These are phyloP conservation scores for Dermochelys coriacea DNA, from an alignment of 2,797 vertebrate species.

Conservation along the genomic window DNA sequence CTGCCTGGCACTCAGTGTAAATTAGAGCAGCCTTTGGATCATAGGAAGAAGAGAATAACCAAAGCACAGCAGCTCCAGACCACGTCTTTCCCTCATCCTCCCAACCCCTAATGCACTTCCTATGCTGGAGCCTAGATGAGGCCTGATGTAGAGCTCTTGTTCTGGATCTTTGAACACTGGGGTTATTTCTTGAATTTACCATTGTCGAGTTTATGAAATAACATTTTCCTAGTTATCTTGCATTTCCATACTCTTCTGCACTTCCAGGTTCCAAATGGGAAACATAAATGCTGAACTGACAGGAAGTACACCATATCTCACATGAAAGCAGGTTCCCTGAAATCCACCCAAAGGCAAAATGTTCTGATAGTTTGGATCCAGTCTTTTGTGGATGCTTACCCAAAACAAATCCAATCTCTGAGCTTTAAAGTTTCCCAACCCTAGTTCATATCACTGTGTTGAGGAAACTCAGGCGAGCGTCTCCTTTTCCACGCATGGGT, in stretches of 20 bases:
- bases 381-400: background rate
- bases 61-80: background rate
- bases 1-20: background rate
- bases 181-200: background rate
- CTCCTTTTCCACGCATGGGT: background rate
- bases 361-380: background rate
- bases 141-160: background rate
- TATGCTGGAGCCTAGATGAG: fast-evolving
- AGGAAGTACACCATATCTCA: background rate
- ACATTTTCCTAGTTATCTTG: background rate
- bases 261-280: constrained; percentile 24
- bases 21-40: fast-evolving
- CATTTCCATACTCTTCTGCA: constrained; percentile 30
- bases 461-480: background rate
- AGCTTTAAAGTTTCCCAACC: background rate
- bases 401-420: background rate
- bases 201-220: background rate
- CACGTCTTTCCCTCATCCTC: fast-evolving
- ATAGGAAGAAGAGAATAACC: fast-evolving
- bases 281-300: constrained; percentile 21
- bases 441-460: background rate
- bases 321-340: background rate
- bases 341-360: background rate
- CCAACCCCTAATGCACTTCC: background rate
- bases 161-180: background rate